phyloP scores from a whole-genome alignment of 2,113 vertebrate genomes.

The Telmatochromis sp. region DNA sequence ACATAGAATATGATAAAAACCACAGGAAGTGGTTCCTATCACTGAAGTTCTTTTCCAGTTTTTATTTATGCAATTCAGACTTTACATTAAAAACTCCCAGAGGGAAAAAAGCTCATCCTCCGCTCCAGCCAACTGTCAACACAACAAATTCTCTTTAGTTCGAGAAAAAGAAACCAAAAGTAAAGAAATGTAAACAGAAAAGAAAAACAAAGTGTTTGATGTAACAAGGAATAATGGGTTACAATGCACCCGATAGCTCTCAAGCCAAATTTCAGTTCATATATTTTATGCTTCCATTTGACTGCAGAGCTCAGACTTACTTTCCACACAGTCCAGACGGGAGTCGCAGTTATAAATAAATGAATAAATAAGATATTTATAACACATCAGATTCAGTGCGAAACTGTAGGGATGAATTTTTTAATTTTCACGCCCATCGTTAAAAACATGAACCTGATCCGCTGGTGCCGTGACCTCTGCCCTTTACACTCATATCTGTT shows the following conservation, averaged over 20 bases:
- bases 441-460: not conserved
- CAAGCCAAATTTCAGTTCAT: not conserved
- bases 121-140: not conserved
- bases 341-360: not conserved
- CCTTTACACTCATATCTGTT: not conserved
- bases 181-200: not conserved
- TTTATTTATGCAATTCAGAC: accelerated
- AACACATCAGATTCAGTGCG: not conserved
- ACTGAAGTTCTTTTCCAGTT: accelerated
- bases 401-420: accelerated
- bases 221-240: accelerated
- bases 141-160: not conserved
- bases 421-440: accelerated
- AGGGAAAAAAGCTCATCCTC: accelerated
- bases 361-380: not conserved
- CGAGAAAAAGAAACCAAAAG: not conserved
- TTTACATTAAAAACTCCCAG: not conserved
- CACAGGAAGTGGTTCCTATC: not conserved
- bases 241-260: not conserved
- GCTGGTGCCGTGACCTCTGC: not conserved
- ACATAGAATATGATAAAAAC: not conserved
- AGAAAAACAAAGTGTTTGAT: not conserved
- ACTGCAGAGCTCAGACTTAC: not conserved
- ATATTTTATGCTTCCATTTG: accelerated
- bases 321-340: not conserved